Percentiles rank a stretch among this genome's conserved stretches.
phyloP scores from a whole-genome alignment of 2,113 vertebrate genomes.

The Caloenas nicobarica region DNA sequence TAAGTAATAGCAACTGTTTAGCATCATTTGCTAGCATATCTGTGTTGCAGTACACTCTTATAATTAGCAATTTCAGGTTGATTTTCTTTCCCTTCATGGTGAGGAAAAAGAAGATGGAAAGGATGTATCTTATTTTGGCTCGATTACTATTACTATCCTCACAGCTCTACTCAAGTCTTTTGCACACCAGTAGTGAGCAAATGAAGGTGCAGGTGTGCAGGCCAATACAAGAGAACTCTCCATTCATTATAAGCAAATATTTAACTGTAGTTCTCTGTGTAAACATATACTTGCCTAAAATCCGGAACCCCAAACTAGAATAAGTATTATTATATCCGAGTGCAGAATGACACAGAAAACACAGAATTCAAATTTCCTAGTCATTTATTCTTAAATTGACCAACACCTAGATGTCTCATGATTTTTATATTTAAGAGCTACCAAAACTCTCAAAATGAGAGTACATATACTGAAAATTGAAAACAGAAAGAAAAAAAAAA shows the following conservation, averaged over 20 bases:
- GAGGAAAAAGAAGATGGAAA: neutral
- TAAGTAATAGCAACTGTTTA: neutral
- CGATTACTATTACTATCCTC: neutral
- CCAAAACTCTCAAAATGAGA: neutral
- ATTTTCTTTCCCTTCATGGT: neutral
- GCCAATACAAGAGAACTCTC: neutral
- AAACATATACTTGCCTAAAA: neutral
- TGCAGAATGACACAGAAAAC: neutral
- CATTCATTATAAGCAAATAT: neutral
- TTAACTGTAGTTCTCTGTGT: neutral
- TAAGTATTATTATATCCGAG: neutral
- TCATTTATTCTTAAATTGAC: neutral
- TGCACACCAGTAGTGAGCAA: neutral
- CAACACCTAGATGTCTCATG: neutral
- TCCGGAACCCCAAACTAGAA: neutral
- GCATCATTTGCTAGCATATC: neutral
- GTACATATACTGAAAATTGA: neutral
- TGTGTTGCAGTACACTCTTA: neutral
- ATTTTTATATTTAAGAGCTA: neutral
- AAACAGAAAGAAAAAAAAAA: neutral
- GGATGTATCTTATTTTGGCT: neutral
- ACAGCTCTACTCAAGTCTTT: neutral
- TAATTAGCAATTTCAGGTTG: neutral
- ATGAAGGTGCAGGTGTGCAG: neutral
- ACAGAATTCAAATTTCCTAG: neutral